A percentile compares a stretch with the other conserved stretches of the same genome.
Evolutionary conservation across 2,888 invertebrate genomes (phyloP).

Genomic region (Abrostola triplasia): DNA sequence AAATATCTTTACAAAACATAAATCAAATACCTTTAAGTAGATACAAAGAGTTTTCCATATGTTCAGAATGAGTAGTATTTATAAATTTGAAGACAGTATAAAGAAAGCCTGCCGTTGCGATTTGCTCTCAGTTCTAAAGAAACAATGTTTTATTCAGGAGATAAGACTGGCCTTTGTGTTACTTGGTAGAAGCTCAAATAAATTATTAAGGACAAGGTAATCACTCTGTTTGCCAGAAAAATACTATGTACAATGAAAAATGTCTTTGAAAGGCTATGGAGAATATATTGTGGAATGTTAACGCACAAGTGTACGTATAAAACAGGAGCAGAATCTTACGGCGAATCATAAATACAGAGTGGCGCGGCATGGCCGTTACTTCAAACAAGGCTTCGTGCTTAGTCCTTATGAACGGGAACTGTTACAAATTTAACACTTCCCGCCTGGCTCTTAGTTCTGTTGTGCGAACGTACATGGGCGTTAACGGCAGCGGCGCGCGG

Average conservation of each 20-base stretch:
- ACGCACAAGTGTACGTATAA: constrained; percentile 55
- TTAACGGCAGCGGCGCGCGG: constrained; percentile 20
- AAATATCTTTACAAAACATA: background rate
- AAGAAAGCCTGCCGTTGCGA: constrained; percentile 65
- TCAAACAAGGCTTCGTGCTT: constrained; percentile 48
- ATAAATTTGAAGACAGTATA: constrained; percentile 58
- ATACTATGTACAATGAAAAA: constrained; percentile 72
- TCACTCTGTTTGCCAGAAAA: constrained; percentile 78
- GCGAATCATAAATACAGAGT: constrained; percentile 26
- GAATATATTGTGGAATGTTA: constrained; percentile 67
- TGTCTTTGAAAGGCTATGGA: constrained; percentile 67
- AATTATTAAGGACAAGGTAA: constrained; percentile 82
- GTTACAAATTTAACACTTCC: constrained; percentile 68
- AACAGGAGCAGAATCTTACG: constrained; percentile 9
- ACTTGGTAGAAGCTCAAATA: constrained; percentile 79
- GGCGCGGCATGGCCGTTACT: constrained; percentile 38
- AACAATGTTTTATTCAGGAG: constrained; percentile 82
- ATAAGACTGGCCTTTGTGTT: constrained; percentile 81
- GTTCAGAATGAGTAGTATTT: constrained; percentile 32
- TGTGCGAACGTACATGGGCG: constrained; percentile 38
- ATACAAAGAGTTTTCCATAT: constrained; percentile 31
- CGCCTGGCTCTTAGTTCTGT: constrained; percentile 57
- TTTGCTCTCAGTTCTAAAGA: constrained; percentile 72
- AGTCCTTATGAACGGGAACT: constrained; percentile 49
- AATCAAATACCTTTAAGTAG: constrained; percentile 2